These are phyloP conservation scores for Indicator maculatus DNA, from an alignment of 2,113 vertebrate species.

Conservation along the genomic window DNA sequence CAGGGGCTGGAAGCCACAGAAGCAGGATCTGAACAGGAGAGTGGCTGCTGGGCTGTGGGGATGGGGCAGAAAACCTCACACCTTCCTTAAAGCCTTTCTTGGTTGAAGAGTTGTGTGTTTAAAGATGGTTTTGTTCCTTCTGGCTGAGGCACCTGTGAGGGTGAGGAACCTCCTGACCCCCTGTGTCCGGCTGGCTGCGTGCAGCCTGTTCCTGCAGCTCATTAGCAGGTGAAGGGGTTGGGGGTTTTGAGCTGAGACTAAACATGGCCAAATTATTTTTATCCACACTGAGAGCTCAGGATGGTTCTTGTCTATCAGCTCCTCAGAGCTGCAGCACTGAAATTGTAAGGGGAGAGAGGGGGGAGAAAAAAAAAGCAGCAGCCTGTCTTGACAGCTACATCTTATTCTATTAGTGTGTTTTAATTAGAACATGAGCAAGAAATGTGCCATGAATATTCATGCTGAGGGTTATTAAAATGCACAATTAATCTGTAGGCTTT, in stretches of 20 bases:
- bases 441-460: slow-evolving; percentile 78
- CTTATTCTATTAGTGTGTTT: slow-evolving; percentile 73
- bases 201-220: rapidly evolving
- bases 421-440: slow-evolving; percentile 72
- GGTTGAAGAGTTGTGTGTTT: neutral
- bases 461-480: slow-evolving; percentile 73
- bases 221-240: neutral
- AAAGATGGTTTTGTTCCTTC: neutral
- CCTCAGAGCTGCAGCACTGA: neutral
- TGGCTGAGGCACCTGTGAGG: neutral
- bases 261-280: neutral
- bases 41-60: neutral
- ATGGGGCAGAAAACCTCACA: neutral
- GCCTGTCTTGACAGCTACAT: slow-evolving; percentile 26
- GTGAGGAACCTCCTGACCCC: neutral
- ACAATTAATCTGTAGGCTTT: slow-evolving; percentile 66
- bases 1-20: neutral
- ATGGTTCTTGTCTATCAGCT: neutral
- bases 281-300: neutral
- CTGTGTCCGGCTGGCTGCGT: neutral
- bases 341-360: neutral
- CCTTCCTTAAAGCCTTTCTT: neutral
- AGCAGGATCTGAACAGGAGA: neutral
- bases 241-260: neutral
- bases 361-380: neutral